Evolutionary conservation across 2,113 vertebrate species (phyloP).

Genomic region (Aspidoscelis tigris): DNA sequence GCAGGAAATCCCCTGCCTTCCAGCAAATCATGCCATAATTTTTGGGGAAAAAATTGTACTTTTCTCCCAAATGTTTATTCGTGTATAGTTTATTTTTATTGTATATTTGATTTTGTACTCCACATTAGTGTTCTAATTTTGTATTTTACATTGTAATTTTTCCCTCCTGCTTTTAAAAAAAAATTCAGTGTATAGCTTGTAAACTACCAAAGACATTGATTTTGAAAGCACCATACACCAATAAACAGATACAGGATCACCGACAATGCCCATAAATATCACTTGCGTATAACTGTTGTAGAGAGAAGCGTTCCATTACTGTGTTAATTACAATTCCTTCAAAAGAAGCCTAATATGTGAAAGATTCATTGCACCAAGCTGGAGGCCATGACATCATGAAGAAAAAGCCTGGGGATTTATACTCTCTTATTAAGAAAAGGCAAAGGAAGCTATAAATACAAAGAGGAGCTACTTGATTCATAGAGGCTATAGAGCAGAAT

Average conservation of each 20-base stretch:
- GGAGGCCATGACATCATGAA: conserved; percentile 18
- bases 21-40: too few relatives aligned
- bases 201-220: too few relatives aligned
- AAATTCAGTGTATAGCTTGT: too few relatives aligned
- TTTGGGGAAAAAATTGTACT: too few relatives aligned
- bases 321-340: not conserved
- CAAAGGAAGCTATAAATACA: conserved; percentile 12
- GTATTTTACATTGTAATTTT: too few relatives aligned
- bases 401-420: conserved; percentile 12
- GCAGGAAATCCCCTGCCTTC: too few relatives aligned
- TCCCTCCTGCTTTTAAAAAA: too few relatives aligned
- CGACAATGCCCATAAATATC: not conserved
- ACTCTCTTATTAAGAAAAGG: conserved; percentile 14
- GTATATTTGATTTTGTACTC: too few relatives aligned
- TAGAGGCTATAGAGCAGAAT: not conserved
- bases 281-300: not conserved
- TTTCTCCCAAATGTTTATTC: too few relatives aligned
- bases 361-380: conserved; percentile 25
- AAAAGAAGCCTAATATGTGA: not conserved
- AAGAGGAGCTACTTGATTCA: not conserved
- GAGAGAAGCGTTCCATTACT: not conserved
- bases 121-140: too few relatives aligned
- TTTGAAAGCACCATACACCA: not conserved
- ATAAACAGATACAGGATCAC: too few relatives aligned
- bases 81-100: not conserved